Evolutionary conservation across 1,140 invertebrate genomes (phyloP), one percentile per base, ranked within the genome.

Genomic region (Drosophila pseudoananassae): DNA sequence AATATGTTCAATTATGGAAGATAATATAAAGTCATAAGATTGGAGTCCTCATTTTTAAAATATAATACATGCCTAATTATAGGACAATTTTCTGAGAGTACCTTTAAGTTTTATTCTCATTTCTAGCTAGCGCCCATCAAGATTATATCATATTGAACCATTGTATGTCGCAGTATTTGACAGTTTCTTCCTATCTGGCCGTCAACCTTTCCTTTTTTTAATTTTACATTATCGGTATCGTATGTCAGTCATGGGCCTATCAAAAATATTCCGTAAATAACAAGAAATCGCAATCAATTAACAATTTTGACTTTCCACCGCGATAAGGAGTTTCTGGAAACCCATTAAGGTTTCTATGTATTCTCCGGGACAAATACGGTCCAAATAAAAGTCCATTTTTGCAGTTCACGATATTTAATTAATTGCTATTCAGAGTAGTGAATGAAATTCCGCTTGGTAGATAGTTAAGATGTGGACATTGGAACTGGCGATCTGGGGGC

Each of bases 391-490:
- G 43, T 45, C 69, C 17, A 15, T 43, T 43, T 43, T 14, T 78
- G 76, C 76, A 78, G 60, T 65, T 61, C 64, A 15, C n/a, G 53
- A 74, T 64, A 79, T 77, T 74, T 74, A 77, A 58, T 84, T 72
- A 59, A 49, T 36, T 76, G 78, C 61, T 83, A 83, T 83, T 87
- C 87, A 68, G 60, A 87, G 83, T 82, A 61, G 55, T 75, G 61
- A 76, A 88, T 79, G 83, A 76, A 87, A 83, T 88, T 88, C 83
- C 83, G 83, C 83, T 88, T 88, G 84, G 55, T 73, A 40, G 72
- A 36, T 55, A 51, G n/a, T 43, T 6, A 36, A 17, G 40, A 43
- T n/a, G 33, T 69, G 47, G 38, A 38, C 53, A 65, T 71, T 80
- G 55, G 55, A 27, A 43, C 59, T 70, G 40, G 29, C 46, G 54